Conservation (phyloP, 2,888 invertebrate species). For the Megaustenia siamemsis region DNA sequence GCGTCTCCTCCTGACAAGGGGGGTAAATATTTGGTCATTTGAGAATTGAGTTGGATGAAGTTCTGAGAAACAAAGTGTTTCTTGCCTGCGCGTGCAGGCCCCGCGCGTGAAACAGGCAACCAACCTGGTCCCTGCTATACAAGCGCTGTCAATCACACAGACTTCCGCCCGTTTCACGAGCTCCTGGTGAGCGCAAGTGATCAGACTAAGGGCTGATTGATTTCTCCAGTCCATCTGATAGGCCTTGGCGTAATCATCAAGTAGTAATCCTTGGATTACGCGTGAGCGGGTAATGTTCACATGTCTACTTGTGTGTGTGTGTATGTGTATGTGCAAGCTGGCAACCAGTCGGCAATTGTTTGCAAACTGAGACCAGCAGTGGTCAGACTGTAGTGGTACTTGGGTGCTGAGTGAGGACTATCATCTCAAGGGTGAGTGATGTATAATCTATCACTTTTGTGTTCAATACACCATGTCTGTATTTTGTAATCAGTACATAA, state of each 20-base stretch:
- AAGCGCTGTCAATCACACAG: not conserved
- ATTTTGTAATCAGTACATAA: no score
- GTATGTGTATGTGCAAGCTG: not conserved
- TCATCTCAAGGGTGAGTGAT: no score
- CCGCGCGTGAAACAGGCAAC: not conserved
- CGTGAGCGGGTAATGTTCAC: not conserved
- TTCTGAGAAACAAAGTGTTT: not conserved
- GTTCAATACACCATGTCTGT: no score
- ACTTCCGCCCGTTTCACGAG: not conserved
- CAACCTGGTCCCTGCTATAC: not conserved
- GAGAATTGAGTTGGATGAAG: not conserved
- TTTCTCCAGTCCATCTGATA: not conserved
- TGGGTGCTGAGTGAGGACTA: no score
- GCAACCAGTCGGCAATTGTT: no score
- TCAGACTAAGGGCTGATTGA: not conserved
- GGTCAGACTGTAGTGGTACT: no score
- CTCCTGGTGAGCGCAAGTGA: not conserved
- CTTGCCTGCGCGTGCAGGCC: not conserved
- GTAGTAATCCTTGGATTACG: not conserved
- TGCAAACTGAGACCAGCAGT: no score
- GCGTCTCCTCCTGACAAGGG: no score
- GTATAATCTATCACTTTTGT: no score
- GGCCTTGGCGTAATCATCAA: not conserved
- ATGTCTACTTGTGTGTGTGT: not conserved
- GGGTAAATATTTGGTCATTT: not conserved